These are phyloP conservation scores for Euplagia quadripunctaria DNA, from an alignment of 2,888 invertebrate species.

Conservation along the genomic window DNA sequence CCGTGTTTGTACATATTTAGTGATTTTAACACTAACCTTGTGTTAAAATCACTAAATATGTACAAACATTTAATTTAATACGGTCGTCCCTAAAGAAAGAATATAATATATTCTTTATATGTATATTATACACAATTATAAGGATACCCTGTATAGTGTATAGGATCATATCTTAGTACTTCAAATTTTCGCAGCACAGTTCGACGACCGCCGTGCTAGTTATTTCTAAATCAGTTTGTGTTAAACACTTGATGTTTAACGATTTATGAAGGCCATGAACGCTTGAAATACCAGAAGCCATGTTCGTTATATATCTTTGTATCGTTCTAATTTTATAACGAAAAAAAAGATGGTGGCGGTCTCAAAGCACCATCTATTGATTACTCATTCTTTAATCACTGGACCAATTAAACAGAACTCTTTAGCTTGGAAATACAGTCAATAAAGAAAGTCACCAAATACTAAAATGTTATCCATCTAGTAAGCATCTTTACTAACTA, in stretches of 20 bases:
- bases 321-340: neutral
- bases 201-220: no score
- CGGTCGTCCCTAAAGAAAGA: no score
- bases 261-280: neutral
- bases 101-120: no score
- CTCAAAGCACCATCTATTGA: neutral
- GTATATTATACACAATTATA: no score
- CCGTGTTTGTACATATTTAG: no score
- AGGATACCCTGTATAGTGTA: no score
- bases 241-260: neutral
- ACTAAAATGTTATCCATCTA: neutral
- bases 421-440: neutral
- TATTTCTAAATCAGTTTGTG: neutral
- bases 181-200: no score
- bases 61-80: no score
- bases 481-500: no score
- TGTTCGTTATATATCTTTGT: neutral
- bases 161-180: no score
- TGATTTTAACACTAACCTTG: no score
- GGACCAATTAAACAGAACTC: neutral
- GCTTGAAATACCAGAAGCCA: neutral
- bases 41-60: no score
- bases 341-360: neutral
- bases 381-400: neutral
- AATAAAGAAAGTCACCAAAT: neutral